These are phyloP conservation scores for Lepilemur ruficaudatus DNA, from an alignment of 2,797 vertebrate species.

Conservation along the genomic window DNA sequence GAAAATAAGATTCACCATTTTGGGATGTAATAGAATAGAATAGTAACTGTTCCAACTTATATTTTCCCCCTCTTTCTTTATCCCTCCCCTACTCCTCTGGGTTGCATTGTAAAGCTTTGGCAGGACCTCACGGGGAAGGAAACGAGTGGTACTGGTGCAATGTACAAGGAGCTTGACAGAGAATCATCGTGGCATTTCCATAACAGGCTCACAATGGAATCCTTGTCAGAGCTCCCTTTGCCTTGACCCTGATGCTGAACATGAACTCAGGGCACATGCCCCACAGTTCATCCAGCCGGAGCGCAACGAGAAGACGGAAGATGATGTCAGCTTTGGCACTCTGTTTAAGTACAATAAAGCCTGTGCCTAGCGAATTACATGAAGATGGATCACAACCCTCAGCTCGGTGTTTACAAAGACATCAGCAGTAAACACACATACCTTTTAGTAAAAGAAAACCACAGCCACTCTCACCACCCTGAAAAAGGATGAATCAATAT, in stretches of 20 bases:
- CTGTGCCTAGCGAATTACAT: background rate
- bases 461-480: background rate
- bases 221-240: background rate
- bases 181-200: background rate
- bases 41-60: background rate
- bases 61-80: background rate
- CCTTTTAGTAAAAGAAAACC: conserved; percentile 7
- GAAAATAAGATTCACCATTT: background rate
- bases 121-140: background rate
- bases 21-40: background rate
- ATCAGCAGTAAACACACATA: background rate
- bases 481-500: background rate
- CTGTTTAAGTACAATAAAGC: background rate
- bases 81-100: background rate
- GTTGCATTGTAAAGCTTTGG: background rate
- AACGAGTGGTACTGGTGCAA: background rate
- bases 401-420: conserved; percentile 19
- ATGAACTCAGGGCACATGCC: background rate
- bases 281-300: conserved; percentile 28
- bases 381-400: background rate
- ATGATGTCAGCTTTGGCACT: conserved; percentile 46
- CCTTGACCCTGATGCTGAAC: background rate
- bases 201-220: background rate
- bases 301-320: background rate
- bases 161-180: background rate